phyloP scores from a whole-genome alignment of 2,113 vertebrate species.

The Erythrocercus mccallii region DNA sequence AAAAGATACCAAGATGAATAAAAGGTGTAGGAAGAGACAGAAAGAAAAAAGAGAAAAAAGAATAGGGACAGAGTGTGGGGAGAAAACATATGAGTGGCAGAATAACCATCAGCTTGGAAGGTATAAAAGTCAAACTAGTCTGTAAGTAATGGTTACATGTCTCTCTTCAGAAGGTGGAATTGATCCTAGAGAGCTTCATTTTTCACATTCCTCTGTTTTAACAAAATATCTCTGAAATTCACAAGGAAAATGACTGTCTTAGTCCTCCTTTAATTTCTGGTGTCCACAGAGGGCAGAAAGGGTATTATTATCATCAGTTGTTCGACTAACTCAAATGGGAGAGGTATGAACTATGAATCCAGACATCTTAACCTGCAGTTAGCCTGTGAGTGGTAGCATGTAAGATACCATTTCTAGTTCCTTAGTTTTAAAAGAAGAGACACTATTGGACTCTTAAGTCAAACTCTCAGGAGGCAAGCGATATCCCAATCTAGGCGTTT shows the following conservation, averaged over 20 bases:
- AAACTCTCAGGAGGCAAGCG: background rate
- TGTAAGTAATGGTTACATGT: background rate
- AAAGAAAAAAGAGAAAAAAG: background rate
- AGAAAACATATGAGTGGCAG: background rate
- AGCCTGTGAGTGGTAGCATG: background rate
- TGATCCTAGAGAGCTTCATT: background rate
- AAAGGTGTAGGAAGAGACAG: background rate
- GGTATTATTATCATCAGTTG: background rate
- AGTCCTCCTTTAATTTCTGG: background rate
- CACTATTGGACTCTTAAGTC: background rate
- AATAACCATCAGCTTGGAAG: background rate
- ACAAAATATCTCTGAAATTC: background rate
- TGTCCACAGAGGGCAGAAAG: background rate
- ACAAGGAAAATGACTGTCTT: background rate
- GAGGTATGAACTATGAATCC: background rate
- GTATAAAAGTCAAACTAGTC: background rate
- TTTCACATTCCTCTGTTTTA: background rate
- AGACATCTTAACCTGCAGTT: background rate
- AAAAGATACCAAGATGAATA: background rate
- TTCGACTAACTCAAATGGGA: background rate
- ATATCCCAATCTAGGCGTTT: background rate
- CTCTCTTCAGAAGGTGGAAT: background rate
- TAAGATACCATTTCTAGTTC: background rate
- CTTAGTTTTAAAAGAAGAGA: background rate
- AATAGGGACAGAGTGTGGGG: fast-evolving